phyloP scores from a whole-genome alignment of 2,113 vertebrate species.

The Zosterops lateralis region DNA sequence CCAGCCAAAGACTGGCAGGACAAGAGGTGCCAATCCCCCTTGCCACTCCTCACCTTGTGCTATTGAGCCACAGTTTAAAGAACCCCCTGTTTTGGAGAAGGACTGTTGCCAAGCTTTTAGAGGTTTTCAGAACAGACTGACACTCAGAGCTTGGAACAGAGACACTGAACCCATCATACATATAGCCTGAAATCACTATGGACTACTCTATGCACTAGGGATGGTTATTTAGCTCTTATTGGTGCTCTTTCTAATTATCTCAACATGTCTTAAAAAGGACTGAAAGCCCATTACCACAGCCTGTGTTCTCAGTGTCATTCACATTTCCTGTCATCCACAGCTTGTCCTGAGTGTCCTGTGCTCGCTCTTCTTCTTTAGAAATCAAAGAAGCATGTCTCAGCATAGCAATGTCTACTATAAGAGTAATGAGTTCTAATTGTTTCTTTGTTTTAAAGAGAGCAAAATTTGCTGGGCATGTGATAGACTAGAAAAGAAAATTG shows the following conservation, averaged over 20 bases:
- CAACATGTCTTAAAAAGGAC: background rate
- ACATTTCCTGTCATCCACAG: background rate
- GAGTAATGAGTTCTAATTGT: background rate
- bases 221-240: background rate
- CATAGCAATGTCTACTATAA: background rate
- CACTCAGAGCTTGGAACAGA: background rate
- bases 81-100: background rate
- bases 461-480: background rate
- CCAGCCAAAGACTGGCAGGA: background rate
- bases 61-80: background rate
- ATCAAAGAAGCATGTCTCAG: background rate
- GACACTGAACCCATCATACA: accelerated
- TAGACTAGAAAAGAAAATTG: background rate
- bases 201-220: background rate
- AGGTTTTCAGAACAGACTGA: background rate
- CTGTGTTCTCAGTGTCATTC: background rate
- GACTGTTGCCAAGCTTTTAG: background rate
- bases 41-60: accelerated
- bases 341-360: background rate
- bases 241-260: background rate
- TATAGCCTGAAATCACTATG: background rate
- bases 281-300: background rate
- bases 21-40: background rate
- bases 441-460: background rate
- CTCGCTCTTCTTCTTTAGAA: background rate